phyloP scores from a whole-genome alignment of 2,797 vertebrate genomes.

The Gymnopithys bicolor region DNA sequence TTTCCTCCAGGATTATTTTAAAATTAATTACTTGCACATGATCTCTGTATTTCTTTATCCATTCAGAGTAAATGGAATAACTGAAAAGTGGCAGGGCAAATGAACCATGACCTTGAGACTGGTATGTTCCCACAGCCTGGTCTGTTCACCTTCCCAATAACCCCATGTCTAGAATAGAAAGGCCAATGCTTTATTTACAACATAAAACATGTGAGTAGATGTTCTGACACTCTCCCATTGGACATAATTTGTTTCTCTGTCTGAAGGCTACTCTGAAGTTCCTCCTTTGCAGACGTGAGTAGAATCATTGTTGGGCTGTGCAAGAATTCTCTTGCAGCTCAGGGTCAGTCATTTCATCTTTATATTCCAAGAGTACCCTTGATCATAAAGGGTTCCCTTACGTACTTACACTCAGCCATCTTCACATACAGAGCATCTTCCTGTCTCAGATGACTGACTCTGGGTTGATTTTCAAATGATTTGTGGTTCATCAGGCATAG shows the following conservation, averaged over 20 bases:
- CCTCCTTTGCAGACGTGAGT: background rate
- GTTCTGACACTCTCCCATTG: background rate
- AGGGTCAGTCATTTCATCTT: background rate
- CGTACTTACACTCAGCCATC: background rate
- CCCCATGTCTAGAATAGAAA: constrained; percentile 25
- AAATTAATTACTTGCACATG: background rate
- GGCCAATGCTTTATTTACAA: constrained; percentile 2
- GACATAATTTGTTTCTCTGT: background rate
- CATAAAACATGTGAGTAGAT: background rate
- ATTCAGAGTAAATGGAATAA: background rate
- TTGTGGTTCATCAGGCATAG: background rate
- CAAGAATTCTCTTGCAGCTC: background rate
- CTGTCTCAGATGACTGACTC: background rate
- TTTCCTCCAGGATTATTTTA: background rate
- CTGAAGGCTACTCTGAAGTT: background rate
- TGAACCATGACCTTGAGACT: background rate
- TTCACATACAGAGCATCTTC: background rate
- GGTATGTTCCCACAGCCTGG: constrained; percentile 16
- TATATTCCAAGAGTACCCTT: background rate
- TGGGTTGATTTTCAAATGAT: background rate
- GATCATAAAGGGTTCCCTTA: background rate
- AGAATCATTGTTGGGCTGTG: background rate
- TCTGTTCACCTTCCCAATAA: background rate
- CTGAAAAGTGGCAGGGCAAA: constrained; percentile 14
- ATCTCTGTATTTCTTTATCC: background rate